phyloP scores from a whole-genome alignment of 2,113 vertebrate species.

The Burhinus oedicnemus region DNA sequence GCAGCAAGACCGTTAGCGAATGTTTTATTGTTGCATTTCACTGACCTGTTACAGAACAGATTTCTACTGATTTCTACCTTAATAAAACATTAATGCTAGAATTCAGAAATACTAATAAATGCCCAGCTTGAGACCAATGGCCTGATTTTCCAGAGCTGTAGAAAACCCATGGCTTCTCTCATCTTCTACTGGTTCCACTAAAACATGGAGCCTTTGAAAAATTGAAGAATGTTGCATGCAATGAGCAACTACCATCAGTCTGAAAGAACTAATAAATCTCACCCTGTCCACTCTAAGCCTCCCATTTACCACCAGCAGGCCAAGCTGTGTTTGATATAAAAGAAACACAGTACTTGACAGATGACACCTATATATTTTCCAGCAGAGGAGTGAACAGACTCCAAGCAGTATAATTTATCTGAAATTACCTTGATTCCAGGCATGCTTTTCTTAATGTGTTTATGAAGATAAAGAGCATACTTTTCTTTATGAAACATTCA shows the following conservation, averaged over 20 bases:
- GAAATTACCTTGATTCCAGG: slow-evolving; percentile 15
- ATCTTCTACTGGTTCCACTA: background rate
- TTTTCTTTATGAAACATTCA: background rate
- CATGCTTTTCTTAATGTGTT: background rate
- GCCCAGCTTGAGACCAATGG: background rate
- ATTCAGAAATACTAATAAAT: background rate
- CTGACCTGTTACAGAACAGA: background rate
- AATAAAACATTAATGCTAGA: background rate
- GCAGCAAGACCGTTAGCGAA: background rate
- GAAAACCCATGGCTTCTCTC: background rate
- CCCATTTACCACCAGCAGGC: background rate
- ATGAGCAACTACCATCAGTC: background rate
- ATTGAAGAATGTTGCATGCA: background rate
- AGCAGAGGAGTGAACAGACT: background rate
- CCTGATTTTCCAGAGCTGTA: background rate
- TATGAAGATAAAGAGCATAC: background rate
- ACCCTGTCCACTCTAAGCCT: background rate
- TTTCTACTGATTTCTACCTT: background rate
- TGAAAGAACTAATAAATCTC: background rate
- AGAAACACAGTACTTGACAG: background rate
- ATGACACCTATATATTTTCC: slow-evolving; percentile 4
- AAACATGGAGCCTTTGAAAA: background rate
- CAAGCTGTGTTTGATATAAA: background rate
- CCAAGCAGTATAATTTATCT: background rate
- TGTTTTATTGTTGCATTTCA: background rate